These are phyloP conservation scores for Tuberolachnus salignus DNA, from an alignment of 2,888 invertebrate genomes.

Conservation along the genomic window DNA sequence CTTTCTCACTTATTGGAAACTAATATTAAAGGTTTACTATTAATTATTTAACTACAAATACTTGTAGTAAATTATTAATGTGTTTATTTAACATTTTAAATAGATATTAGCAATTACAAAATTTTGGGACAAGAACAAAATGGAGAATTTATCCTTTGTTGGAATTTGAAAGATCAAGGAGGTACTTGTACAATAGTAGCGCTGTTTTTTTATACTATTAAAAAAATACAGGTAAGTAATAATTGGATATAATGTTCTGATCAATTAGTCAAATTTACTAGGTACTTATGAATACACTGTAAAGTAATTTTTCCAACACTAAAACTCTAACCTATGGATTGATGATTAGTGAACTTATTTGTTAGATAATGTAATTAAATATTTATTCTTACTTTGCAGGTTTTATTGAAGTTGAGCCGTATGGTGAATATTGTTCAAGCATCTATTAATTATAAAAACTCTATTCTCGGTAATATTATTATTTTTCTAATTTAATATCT, in stretches of 20 bases:
- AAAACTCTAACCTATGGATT: too few relatives aligned
- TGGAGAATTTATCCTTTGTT: conserved; percentile 74
- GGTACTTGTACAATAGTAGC: conserved; percentile 65
- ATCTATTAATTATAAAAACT: conserved; percentile 73
- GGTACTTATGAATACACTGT: too few relatives aligned
- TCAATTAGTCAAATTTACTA: background rate
- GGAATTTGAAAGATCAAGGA: conserved; percentile 65
- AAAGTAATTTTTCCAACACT: too few relatives aligned
- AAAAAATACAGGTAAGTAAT: conserved; percentile 64
- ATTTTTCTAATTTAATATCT: conserved; percentile 38
- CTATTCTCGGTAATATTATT: conserved; percentile 66
- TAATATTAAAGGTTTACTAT: conserved; percentile 17
- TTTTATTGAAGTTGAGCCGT: conserved; percentile 70
- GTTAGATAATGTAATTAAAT: background rate
- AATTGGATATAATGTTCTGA: conserved; percentile 35
- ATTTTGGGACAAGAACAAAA: conserved; percentile 81
- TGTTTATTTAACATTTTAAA: background rate
- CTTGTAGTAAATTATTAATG: background rate
- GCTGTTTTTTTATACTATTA: conserved; percentile 69
- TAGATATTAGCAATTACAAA: conserved; percentile 65
- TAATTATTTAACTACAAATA: background rate
- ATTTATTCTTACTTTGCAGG: conserved; percentile 60
- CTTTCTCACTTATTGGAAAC: conserved; percentile 26
- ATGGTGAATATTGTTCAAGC: conserved; percentile 78
- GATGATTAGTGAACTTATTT: background rate